These are phyloP conservation scores for Ascidia mentula DNA, from an alignment of 23 tunicate genomes.

Conservation along the genomic window DNA sequence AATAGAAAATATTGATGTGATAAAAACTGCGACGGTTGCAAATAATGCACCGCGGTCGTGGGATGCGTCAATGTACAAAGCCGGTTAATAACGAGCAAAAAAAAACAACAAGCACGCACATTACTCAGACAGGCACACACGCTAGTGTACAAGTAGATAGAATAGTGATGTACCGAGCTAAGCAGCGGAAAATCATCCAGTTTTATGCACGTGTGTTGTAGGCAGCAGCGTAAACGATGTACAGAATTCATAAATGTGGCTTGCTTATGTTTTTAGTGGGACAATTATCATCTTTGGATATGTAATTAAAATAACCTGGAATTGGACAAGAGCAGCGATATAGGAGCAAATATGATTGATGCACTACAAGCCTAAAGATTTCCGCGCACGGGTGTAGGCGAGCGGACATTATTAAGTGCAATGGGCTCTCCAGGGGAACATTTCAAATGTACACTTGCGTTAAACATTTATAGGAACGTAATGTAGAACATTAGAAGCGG, in stretches of 20 bases:
- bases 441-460: background rate
- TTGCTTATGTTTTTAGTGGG: too few relatives aligned
- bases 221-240: too few relatives aligned
- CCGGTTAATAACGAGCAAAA: background rate
- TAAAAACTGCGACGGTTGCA: constrained; percentile 1
- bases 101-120: background rate
- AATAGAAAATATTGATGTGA: background rate
- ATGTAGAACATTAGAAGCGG: too few relatives aligned
- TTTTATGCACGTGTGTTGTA: too few relatives aligned
- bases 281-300: too few relatives aligned
- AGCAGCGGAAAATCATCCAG: too few relatives aligned
- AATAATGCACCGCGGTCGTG: constrained; percentile 1
- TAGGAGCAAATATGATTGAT: background rate
- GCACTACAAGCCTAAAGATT: constrained; percentile 1
- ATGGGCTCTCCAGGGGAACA: constrained; percentile 10
- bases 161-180: too few relatives aligned
- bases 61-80: constrained; percentile 1
- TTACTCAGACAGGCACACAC: background rate
- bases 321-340: background rate
- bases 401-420: background rate
- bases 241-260: too few relatives aligned
- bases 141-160: too few relatives aligned
- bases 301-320: too few relatives aligned
- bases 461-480: too few relatives aligned
- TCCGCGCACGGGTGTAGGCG: background rate